These are phyloP conservation scores for Varanus komodoensis DNA, from an alignment of 2,113 vertebrate species.

Conservation along the genomic window DNA sequence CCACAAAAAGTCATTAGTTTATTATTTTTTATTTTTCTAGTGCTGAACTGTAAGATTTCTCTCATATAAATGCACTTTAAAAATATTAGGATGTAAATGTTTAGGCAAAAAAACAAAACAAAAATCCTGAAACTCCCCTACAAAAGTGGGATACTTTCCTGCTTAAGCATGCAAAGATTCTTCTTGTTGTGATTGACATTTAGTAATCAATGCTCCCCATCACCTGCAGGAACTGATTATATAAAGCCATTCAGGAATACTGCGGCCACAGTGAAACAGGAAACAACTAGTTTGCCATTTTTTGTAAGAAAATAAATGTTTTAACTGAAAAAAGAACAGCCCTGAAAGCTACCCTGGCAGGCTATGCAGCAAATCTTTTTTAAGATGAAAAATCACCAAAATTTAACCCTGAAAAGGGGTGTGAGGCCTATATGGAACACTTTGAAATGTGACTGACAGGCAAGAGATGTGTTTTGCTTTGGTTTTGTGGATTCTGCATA, in stretches of 20 bases:
- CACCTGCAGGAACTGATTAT: background rate
- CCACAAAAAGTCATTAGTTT: background rate
- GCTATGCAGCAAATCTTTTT: background rate
- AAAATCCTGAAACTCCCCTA: no score
- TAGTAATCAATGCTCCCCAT: background rate
- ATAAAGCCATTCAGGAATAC: background rate
- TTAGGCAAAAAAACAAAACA: no score
- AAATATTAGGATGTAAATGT: background rate
- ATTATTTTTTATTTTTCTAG: background rate
- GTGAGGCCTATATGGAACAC: background rate
- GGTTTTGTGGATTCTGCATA: background rate
- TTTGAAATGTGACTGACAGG: background rate
- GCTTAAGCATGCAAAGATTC: no score
- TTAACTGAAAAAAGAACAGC: background rate
- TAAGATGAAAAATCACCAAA: background rate
- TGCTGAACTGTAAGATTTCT: background rate
- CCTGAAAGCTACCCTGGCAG: background rate
- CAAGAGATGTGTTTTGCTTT: background rate
- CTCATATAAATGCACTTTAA: background rate
- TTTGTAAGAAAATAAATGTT: background rate
- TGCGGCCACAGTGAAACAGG: background rate
- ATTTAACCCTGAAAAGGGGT: background rate
- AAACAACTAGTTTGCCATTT: background rate
- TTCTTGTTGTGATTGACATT: no score
- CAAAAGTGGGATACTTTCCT: no score